Base-by-base conservation (phyloP, 2,797 vertebrate genomes). In the Pogonophryne albipinna region DNA sequence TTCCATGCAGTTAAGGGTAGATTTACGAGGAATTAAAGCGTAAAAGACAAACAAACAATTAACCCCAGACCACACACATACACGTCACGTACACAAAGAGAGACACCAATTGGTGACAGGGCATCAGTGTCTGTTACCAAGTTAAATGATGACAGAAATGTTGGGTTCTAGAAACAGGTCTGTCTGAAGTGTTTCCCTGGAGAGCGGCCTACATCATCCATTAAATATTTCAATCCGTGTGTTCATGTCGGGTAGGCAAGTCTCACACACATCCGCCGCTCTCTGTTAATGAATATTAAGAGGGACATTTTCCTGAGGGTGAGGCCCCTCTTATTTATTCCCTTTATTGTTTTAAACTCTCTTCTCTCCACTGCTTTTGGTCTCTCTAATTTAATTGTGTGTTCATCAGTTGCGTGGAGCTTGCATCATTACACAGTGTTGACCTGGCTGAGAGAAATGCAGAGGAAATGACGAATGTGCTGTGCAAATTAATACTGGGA, bases 281-380 rank as follows among this genome's bases (percentile, higher is more conserved):
- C 79, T 27, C 72, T 71, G 79, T 84, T 92, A 90, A 92, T 93
- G 90, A 92, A 92, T 91, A 91, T 92, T 90, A 89, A 92, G 90
- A 87, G 74, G 83, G 83, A 93, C 90, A 90, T 90, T 91, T 90
- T 92, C 91, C 89, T 91, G 79, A 85, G 89, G 89, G 88, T 87
- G 81, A 89, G 79, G 77, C 72, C 72, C 84, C 76, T 68, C 90
- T 91, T 90, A 90, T 90, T 89, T 91, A 88, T 92, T 93, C 89
- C 75, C 71, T 93, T 91, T 86, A 90, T 92, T 91, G 83, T 91
- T 91, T 85, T 68, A 85, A 90, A 91, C 57, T 53, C 66, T 72
- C 63, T 52, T 63, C 66, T 75, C 38, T 56, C 53, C 70, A 44
- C 23, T 58, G 31, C 52, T 71, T 41, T 41, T 70, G 31, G 67